Percentiles rank a stretch among this genome's conserved stretches.
Evolutionary conservation across 2,888 invertebrate genomes (phyloP).

Genomic region (Luperina testacea): DNA sequence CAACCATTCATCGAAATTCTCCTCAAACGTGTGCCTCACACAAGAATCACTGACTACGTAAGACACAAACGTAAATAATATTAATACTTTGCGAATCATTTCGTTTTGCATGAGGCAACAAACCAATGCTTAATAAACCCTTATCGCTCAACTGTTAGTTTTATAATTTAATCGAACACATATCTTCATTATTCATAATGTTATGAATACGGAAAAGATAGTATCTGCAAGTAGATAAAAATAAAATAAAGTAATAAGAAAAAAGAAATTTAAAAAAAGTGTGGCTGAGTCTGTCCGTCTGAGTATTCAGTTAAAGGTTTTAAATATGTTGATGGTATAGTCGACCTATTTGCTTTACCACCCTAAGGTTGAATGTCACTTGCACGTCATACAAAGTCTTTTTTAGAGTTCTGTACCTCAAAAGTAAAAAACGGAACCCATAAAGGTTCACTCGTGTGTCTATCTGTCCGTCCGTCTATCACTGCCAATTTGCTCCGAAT

Average conservation of each 20-base stretch:
- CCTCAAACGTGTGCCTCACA: conserved; percentile 70
- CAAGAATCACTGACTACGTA: conserved; percentile 70
- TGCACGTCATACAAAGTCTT: not conserved
- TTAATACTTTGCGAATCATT: conserved; percentile 58
- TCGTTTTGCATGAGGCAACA: conserved; percentile 22
- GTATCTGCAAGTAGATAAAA: not conserved
- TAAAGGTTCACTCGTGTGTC: too few relatives aligned
- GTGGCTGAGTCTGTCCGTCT: not conserved
- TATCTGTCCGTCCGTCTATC: too few relatives aligned
- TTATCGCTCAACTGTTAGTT: conserved; percentile 54
- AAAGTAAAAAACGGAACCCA: too few relatives aligned
- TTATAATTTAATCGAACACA: conserved; percentile 46
- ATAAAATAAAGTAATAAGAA: too few relatives aligned
- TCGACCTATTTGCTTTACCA: not conserved
- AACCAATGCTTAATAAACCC: conserved; percentile 23
- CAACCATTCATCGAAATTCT: conserved; percentile 68
- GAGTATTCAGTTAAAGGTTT: too few relatives aligned
- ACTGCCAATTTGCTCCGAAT: too few relatives aligned
- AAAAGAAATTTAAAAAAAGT: not conserved
- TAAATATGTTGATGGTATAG: not conserved
- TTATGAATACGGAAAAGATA: conserved; percentile 23
- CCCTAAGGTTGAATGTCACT: not conserved
- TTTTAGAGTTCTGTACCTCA: too few relatives aligned
- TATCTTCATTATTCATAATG: conserved; percentile 42
- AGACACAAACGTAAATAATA: conserved; percentile 51